Evolutionary conservation across 2,888 invertebrate species (phyloP), one percentile per base, ranked within the genome.

Genomic region (Diachrysia chrysitis): DNA sequence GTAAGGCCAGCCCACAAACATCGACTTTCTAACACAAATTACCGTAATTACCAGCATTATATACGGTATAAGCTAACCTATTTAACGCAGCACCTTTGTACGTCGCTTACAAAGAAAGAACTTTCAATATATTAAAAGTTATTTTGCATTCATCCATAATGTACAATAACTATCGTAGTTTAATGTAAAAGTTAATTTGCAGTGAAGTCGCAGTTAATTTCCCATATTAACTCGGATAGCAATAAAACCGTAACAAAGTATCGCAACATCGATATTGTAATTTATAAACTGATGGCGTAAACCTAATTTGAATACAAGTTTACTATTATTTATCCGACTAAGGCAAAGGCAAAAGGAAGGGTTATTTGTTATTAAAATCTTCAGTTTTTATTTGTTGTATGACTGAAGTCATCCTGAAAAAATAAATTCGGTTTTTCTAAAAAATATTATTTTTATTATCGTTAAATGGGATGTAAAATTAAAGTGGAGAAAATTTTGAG

Each of bases 271-370:
- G 32, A 55, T 58, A 78, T 74, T 73, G 74, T 79, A 83, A 82
- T 84, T 74, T 78, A 68, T 76, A 82, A 80, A 67, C 63, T 74
- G 74, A 69, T 32, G 32, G 32, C 10, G 32, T 32, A 32, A 32
- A 29, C 29, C 29, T 29, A 7, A 29, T 29, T 2, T 29, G 29
- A 29, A 29, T 29, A 7, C 6, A n/a, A 73, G 66, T 66, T 25
- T 58, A 73, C 84, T 62, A 73, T 83, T 79, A 79, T 85, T 84
- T 10, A 10, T 10, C 10, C 29, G 29, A 32, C 32, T 32, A 32
- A 9, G 10, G 32, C 10, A 10, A 32, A 5, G 7, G 10, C 1
- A 32, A 32, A 32, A 32, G 25, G 29, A 29, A 29, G 32, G 32
- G 32, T 32, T 10, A 32, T 29, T 5, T 7, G 29, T 29, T 29